Evolutionary conservation across 1,140 invertebrate genomes (phyloP).

Genomic region (Ephestia elutella): DNA sequence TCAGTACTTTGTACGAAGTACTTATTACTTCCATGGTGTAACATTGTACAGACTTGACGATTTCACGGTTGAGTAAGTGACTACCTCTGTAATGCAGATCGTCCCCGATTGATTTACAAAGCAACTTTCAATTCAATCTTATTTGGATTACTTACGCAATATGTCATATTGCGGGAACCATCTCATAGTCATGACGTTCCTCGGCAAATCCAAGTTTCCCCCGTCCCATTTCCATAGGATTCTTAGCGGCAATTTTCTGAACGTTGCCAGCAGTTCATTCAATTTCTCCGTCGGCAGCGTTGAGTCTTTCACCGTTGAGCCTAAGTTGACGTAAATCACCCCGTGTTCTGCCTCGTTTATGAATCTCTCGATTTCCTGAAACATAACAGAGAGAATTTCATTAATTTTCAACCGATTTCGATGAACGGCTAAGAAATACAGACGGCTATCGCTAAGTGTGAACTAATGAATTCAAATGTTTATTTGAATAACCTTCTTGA

Average conservation of each 20-base stretch:
- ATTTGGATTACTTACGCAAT: conserved; percentile 69
- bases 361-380: conserved; percentile 76
- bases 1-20: no score
- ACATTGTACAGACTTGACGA: no score
- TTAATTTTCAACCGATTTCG: not conserved
- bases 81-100: no score
- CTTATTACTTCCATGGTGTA: no score
- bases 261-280: conserved; percentile 74
- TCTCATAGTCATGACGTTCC: conserved; percentile 76
- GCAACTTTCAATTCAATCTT: not conserved
- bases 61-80: no score
- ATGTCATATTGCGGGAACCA: conserved; percentile 80
- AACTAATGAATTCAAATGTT: no score
- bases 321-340: conserved; percentile 79
- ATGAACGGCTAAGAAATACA: not conserved
- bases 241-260: conserved; percentile 69
- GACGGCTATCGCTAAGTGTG: no score
- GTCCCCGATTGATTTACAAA: no score
- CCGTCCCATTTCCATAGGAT: conserved; percentile 78
- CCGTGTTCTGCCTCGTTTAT: conserved; percentile 77
- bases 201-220: conserved; percentile 63
- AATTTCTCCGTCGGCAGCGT: conserved; percentile 78
- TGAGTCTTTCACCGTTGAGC: conserved; percentile 72
- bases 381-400: conserved; percentile 14
- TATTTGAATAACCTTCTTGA: no score